These are phyloP conservation scores for Cheirogaleus major DNA, from an alignment of 2,797 vertebrate species.

Conservation along the genomic window DNA sequence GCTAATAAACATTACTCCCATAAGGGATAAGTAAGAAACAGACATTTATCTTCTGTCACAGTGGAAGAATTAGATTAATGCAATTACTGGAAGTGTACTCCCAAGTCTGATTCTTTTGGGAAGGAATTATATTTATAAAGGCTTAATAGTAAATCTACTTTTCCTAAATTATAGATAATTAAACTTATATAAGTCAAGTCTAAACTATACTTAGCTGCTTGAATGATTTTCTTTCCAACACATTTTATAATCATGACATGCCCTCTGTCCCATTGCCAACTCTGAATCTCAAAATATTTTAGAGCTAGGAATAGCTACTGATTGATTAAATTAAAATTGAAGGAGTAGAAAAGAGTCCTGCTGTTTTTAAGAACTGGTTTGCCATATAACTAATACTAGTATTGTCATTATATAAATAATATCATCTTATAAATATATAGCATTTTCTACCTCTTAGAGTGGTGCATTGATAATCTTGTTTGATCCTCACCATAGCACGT, in stretches of 20 bases:
- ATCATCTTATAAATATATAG: not conserved
- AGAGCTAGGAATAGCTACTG: not conserved
- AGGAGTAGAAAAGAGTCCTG: not conserved
- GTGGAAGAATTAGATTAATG: not conserved
- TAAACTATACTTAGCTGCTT: not conserved
- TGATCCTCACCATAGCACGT: not conserved
- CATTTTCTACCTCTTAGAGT: not conserved
- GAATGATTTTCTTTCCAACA: conserved; percentile 23
- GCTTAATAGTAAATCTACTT: not conserved
- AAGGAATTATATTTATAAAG: not conserved
- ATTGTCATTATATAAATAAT: not conserved
- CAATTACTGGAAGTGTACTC: not conserved
- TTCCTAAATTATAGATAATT: not conserved
- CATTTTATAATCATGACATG: not conserved
- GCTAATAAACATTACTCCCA: not conserved
- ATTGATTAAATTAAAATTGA: not conserved
- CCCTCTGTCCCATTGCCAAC: not conserved
- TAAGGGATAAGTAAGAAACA: not conserved
- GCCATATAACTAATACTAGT: not conserved
- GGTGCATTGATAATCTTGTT: not conserved
- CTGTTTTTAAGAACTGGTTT: not conserved
- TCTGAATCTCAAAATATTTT: not conserved
- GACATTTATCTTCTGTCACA: not conserved
- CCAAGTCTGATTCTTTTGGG: not conserved
- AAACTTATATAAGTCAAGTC: not conserved